Base-by-base conservation (phyloP, 2,113 vertebrate species). In the Malurus elegans region DNA sequence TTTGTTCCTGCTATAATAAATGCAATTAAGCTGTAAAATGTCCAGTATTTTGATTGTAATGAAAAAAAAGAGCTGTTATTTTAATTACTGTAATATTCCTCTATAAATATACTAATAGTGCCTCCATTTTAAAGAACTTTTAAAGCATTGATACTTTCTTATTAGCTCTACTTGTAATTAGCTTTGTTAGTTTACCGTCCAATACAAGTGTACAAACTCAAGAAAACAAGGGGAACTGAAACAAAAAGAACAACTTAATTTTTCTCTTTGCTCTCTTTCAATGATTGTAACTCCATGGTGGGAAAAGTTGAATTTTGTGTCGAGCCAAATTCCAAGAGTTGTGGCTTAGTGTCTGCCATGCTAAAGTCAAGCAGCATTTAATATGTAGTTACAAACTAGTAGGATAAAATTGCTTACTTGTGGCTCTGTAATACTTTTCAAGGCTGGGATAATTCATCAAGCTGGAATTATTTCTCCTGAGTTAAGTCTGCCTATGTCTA, bases 221-320 rank as follows among this genome's bases (percentile, higher is more conserved):
- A 87, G n/a, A 48, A 79, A 24, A 24, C 1, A 64, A 34, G 14
- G 15, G 2, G 12, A 81, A 23, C 9, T n/a, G 14, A 64, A 92
- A 48, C 7, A 1, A 32, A 38, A 50, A 54, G n/a, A n/a, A 3
- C 2, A 36, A 8, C 3, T 9, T 64, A 21, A 36, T 44, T 62
- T 34, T 74, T 1, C 0, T 79, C 1, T 78, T 91, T 73, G 4
- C 0, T 4, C 1, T 60, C 19, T 60, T 31, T 4, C 3, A 47
- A 8, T 8, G 6, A 4, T 15, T 62, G 3, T 3, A 51, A 24
- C 4, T 1, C 4, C 0, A 4, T 4, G 0, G 9, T 1, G 80
- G 9, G 18, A 48, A 74, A 70, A 78, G 11, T 19, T 72, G 14
- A 69, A 45, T 15, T n/a, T 76, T 23, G 4, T 19, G 6, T 53